A percentile compares a stretch with the other conserved stretches of the same genome.
Evolutionary conservation across 1,140 invertebrate genomes (phyloP).

Genomic region (Penaeus indicus): DNA sequence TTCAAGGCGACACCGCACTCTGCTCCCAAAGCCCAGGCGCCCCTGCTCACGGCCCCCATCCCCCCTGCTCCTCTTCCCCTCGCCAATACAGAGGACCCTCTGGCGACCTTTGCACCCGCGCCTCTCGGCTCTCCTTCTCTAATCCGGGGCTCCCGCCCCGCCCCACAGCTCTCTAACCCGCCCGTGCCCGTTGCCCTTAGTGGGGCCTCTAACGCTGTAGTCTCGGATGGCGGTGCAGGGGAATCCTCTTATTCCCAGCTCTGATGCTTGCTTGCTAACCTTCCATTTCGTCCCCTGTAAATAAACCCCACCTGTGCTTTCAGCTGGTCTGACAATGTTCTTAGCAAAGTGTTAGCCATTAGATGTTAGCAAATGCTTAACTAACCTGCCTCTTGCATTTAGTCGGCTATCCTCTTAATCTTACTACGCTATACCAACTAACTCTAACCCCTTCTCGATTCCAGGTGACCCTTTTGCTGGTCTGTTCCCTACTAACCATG

Average conservation of each 20-base stretch:
- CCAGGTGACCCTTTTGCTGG: constrained; percentile 47
- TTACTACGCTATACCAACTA: constrained; percentile 34
- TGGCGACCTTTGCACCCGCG: constrained; percentile 28
- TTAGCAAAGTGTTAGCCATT: too few species aligned
- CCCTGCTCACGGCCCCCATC: neutral
- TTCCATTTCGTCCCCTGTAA: too few species aligned
- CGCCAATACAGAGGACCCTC: neutral
- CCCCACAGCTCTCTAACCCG: neutral
- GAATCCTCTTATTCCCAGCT: too few species aligned
- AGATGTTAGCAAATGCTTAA: constrained; percentile 1
- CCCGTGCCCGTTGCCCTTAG: constrained; percentile 9
- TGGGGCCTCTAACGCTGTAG: neutral
- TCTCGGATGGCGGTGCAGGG: too few species aligned
- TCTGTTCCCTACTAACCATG: constrained; percentile 39
- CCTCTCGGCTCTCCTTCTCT: neutral
- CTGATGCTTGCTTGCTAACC: too few species aligned
- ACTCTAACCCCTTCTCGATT: constrained; percentile 43
- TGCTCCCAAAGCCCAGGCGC: neutral
- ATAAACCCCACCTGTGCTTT: too few species aligned
- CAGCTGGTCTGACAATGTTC: too few species aligned
- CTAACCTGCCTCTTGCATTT: constrained; percentile 23
- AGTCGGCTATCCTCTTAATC: neutral
- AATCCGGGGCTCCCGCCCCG: neutral
- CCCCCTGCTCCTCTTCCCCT: constrained; percentile 18
- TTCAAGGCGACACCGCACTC: neutral